These are phyloP conservation scores for Aphelinus certus DNA, from an alignment of 1,140 invertebrate genomes.

Conservation along the genomic window DNA sequence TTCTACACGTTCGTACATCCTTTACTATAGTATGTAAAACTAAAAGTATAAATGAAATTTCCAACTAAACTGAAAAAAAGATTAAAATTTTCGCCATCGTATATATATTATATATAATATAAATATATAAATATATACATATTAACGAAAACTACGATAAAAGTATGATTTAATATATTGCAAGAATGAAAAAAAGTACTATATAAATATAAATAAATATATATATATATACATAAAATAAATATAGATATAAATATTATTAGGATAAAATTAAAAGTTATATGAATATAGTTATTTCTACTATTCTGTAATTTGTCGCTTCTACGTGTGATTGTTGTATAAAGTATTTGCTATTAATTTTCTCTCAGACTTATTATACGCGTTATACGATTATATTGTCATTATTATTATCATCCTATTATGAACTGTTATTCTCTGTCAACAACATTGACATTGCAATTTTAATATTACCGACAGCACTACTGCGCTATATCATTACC, in stretches of 20 bases:
- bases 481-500: slow-evolving; percentile 27
- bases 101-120: slow-evolving; percentile 47
- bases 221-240: slow-evolving; percentile 46
- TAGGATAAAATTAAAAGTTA: slow-evolving; percentile 44
- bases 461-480: slow-evolving; percentile 32
- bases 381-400: slow-evolving; percentile 56
- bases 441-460: slow-evolving; percentile 39
- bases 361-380: slow-evolving; percentile 54
- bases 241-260: slow-evolving; percentile 45
- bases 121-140: slow-evolving; percentile 53
- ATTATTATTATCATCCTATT: slow-evolving; percentile 49
- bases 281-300: slow-evolving; percentile 65
- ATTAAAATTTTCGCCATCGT: slow-evolving; percentile 54
- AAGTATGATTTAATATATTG: slow-evolving; percentile 56
- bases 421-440: slow-evolving; percentile 40
- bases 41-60: slow-evolving; percentile 44
- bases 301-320: slow-evolving; percentile 65
- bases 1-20: slow-evolving; percentile 66
- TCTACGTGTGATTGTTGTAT: slow-evolving; percentile 66
- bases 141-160: slow-evolving; percentile 45
- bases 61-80: slow-evolving; percentile 43
- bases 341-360: slow-evolving; percentile 60
- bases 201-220: slow-evolving; percentile 48
- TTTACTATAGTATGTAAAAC: slow-evolving; percentile 52
- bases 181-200: slow-evolving; percentile 47